Evolutionary conservation across 2,113 vertebrate species (phyloP), one percentile per base, ranked within the genome.

Genomic region (Bubo scandiacus): DNA sequence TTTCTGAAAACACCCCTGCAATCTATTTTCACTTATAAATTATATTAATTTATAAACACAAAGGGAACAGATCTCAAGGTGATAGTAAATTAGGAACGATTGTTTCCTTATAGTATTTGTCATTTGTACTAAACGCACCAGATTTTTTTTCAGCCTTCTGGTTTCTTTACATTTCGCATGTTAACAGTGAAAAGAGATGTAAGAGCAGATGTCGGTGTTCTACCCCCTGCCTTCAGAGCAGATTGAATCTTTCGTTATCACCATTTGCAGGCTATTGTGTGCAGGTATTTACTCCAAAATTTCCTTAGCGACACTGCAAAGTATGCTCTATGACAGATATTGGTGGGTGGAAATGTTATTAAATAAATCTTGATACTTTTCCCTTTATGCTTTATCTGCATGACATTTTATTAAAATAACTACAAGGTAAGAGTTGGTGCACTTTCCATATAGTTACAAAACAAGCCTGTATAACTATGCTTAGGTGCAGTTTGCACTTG

Each of bases 211-310:
- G 84, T 84, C 13, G 14, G 0, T 59, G 52, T 77, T 36, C 51
- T 52, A 86, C 22, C 22, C 58, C 38, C 78, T 95, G 75, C 62
- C 82, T 97, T 88, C 91, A 71, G 79, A 96, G 72, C 84, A 94
- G 84, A 95, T 49, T 85, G 55, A 86, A 71, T 81, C 61, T 87
- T 96, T 79, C 12, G 2, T 92, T 96, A 93, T 83, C 88, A 81
- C n/a, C 61, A 52, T 89, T 94, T 92, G 54, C 59, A 94, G 49
- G 9, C 34, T 71, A 78, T 91, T 80, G 14, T 81, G 67, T 80
- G 75, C n/a, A 94, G 43, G 12, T 27, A 71, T 79, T 88, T 96
- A 43, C 52, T n/a, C 66, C 51, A 52, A 92, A 88, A 95, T 96
- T 96, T 94, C 59, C 22, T 40, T 36, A 80, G 47, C 25, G 65